Percentiles rank a stretch among this genome's conserved stretches.
Evolutionary conservation across 1,140 invertebrate species (phyloP).

Genomic region (Scylla paramamosain): DNA sequence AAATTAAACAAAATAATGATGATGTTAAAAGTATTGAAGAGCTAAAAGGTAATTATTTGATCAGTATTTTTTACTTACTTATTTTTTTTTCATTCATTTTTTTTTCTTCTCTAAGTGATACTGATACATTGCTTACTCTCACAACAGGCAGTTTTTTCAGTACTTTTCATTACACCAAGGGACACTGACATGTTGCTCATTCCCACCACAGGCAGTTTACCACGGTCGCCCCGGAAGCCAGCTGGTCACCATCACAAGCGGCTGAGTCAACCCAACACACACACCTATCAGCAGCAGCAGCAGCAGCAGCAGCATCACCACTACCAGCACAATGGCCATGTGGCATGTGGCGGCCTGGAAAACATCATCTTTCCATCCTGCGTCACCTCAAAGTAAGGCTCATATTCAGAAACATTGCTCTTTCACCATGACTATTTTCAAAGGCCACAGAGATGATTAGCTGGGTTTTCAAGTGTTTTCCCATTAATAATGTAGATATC

Average conservation of each 20-base stretch:
- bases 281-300: constrained; percentile 41
- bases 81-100: no score
- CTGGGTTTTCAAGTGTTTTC: no score
- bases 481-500: no score
- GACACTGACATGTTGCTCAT: background rate
- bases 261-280: constrained; percentile 53
- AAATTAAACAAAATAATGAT: no score
- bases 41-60: background rate
- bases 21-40: background rate
- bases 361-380: constrained; percentile 75
- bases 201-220: constrained; percentile 66
- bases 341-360: constrained; percentile 63
- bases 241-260: constrained; percentile 66
- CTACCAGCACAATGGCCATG: constrained; percentile 67
- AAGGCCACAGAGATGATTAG: no score
- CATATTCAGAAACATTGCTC: no score
- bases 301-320: constrained; percentile 25
- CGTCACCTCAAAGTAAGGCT: constrained; percentile 72
- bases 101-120: no score
- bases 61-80: background rate
- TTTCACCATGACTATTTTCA: no score
- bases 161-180: no score
- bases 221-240: constrained; percentile 59
- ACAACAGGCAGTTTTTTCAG: no score
- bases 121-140: no score